A percentile compares a stretch with the other conserved stretches of the same genome.
phyloP scores from a whole-genome alignment of 1,140 invertebrate species.

The Chironomus striatipennis region DNA sequence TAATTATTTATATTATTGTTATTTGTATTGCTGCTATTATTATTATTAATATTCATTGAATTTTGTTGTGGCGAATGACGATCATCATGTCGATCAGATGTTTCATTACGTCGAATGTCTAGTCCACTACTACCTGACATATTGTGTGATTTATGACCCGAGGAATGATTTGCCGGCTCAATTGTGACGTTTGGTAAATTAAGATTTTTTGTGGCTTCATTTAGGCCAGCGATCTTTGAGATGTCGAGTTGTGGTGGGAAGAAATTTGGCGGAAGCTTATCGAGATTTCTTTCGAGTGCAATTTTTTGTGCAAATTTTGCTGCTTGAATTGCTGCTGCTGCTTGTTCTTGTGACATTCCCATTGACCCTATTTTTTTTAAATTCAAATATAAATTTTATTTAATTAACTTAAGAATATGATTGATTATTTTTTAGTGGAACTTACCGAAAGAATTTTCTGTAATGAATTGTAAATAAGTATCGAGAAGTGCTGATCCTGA shows the following conservation, averaged over 20 bases:
- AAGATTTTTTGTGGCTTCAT: background rate
- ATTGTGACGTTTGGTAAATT: conserved; percentile 21
- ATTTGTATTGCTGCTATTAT: conserved; percentile 17
- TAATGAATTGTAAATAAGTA: conserved; percentile 76
- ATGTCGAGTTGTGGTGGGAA: conserved; percentile 37
- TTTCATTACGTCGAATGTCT: background rate
- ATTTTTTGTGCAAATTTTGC: conserved; percentile 63
- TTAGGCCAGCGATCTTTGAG: conserved; percentile 30
- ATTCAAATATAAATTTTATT: conserved; percentile 17
- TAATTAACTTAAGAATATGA: background rate
- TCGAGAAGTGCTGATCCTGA: conserved; percentile 67
- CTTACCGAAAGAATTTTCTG: conserved; percentile 62
- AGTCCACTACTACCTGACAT: background rate
- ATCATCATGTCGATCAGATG: background rate
- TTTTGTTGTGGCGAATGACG: conserved; percentile 7
- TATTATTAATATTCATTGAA: conserved; percentile 18
- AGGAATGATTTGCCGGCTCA: background rate
- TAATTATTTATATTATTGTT: conserved; percentile 10
- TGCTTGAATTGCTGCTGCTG: conserved; percentile 50
- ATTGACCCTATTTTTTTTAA: conserved; percentile 34
- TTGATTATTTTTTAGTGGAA: conserved; percentile 23
- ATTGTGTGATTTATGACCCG: background rate
- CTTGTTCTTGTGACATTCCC: conserved; percentile 46
- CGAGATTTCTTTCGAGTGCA: conserved; percentile 53
- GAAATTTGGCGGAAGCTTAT: conserved; percentile 37